phyloP scores from a whole-genome alignment of 2,888 invertebrate genomes.

The Xestoiulus laeticollis region DNA sequence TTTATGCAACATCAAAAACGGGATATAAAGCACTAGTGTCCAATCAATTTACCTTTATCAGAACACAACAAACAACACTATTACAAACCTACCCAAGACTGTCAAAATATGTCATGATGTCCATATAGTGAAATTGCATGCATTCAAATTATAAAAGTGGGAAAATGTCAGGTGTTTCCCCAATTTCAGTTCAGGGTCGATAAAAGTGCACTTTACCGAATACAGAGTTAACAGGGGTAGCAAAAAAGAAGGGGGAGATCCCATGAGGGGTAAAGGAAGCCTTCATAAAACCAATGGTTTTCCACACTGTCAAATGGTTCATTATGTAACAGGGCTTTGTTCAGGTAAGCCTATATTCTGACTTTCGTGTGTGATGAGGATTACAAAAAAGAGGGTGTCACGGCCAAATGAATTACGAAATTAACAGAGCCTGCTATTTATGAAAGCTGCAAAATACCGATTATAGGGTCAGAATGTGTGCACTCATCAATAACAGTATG shows the following conservation, averaged over 20 bases:
- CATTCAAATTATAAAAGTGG: slow-evolving; percentile 7
- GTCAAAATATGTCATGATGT: too few species aligned
- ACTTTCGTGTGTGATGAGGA: slow-evolving; percentile 9
- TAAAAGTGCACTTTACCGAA: background rate
- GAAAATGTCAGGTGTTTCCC: slow-evolving; percentile 9
- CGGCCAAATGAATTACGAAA: slow-evolving; percentile 19
- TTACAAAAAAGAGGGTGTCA: slow-evolving; percentile 5
- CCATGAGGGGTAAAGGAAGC: background rate
- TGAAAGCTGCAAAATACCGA: slow-evolving; percentile 7
- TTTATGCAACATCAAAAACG: too few species aligned
- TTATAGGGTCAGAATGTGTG: slow-evolving; percentile 6
- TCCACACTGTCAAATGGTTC: slow-evolving; percentile 16
- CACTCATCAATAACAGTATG: background rate
- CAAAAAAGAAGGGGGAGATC: background rate
- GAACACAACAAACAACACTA: too few species aligned
- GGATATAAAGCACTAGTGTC: too few species aligned
- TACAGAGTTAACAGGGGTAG: background rate
- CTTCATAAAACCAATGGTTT: background rate
- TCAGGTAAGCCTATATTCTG: background rate
- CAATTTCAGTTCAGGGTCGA: slow-evolving; percentile 5
- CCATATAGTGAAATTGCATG: too few species aligned
- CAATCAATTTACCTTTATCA: too few species aligned
- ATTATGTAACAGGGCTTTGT: slow-evolving; percentile 16
- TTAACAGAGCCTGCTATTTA: slow-evolving; percentile 16
- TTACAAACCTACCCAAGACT: too few species aligned